These are phyloP conservation scores for Zaprionus nigranus DNA, from an alignment of 1,140 invertebrate genomes.

Conservation along the genomic window DNA sequence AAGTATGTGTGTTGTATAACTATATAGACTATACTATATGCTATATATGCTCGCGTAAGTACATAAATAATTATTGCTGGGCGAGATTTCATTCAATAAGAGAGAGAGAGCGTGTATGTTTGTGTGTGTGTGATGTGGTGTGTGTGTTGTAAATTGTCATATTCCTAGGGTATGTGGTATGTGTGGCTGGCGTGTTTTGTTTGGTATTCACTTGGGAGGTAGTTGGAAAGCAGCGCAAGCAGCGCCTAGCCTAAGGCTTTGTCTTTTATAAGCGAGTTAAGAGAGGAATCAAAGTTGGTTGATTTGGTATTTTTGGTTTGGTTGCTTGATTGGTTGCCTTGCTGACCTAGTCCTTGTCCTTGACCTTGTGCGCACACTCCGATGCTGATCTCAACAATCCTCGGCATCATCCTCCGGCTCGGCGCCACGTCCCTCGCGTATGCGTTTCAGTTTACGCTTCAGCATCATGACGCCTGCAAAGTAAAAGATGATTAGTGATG, in stretches of 20 bases:
- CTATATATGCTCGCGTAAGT: slow-evolving; percentile 28
- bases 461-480: slow-evolving; percentile 79
- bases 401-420: slow-evolving; percentile 75
- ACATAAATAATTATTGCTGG: slow-evolving; percentile 46
- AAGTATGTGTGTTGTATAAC: not conserved
- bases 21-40: slow-evolving; percentile 11
- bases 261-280: slow-evolving; percentile 46
- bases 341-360: not conserved
- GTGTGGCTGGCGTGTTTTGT: slow-evolving; percentile 1
- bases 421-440: slow-evolving; percentile 79
- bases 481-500: not conserved
- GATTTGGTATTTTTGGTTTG: slow-evolving; percentile 15
- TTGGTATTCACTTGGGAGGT: slow-evolving; percentile 35
- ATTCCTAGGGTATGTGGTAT: slow-evolving; percentile 12
- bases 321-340: not conserved
- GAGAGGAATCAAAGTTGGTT: slow-evolving; percentile 21
- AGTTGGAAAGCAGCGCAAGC: slow-evolving; percentile 37
- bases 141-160: slow-evolving; percentile 13
- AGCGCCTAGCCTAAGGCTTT: slow-evolving; percentile 46
- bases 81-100: slow-evolving; percentile 5
- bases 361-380: slow-evolving; percentile 18
- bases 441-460: slow-evolving; percentile 81
- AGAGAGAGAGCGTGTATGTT: not conserved
- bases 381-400: slow-evolving; percentile 34
- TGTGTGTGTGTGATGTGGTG: not conserved